These are phyloP conservation scores for Heliocidaris tuberculata DNA, from an alignment of 35 echinoderm and acorn worm genomes.

Conservation along the genomic window DNA sequence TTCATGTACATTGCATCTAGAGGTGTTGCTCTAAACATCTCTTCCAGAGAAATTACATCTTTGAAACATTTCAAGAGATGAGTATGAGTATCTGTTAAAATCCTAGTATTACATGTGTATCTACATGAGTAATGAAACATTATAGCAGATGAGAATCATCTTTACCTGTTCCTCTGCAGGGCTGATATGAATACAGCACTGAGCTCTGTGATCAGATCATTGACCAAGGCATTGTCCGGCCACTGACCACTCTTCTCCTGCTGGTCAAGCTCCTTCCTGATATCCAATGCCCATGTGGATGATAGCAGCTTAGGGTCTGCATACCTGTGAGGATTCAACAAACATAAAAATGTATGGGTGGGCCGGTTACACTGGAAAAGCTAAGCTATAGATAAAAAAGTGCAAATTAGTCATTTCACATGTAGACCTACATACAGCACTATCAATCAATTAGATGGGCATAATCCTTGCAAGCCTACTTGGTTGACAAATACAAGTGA, in stretches of 20 bases:
- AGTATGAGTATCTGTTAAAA: too few species aligned
- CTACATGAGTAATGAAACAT: too few species aligned
- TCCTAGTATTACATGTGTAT: too few species aligned
- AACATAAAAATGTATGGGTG: not conserved
- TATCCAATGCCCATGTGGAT: conserved; percentile 37
- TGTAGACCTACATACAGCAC: not conserved
- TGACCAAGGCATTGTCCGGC: conserved; percentile 5
- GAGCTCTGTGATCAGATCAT: conserved; percentile 61
- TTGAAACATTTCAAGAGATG: too few species aligned
- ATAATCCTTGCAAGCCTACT: not conserved
- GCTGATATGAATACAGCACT: conserved; percentile 77
- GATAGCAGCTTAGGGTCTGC: conserved; percentile 30
- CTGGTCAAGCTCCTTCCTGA: conserved; percentile 4
- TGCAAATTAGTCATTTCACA: not conserved
- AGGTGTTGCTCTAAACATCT: too few species aligned
- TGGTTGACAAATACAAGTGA: not conserved
- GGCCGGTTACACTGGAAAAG: not conserved
- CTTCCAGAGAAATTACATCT: too few species aligned
- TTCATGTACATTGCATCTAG: too few species aligned
- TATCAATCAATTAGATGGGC: not conserved
- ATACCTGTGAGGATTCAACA: not conserved
- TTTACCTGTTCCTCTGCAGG: conserved; percentile 88
- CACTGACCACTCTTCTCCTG: not conserved
- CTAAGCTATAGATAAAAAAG: not conserved
- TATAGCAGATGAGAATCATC: too few species aligned